Evolutionary conservation across 2,797 vertebrate genomes (phyloP).

Genomic region (Acanthiza pusilla): DNA sequence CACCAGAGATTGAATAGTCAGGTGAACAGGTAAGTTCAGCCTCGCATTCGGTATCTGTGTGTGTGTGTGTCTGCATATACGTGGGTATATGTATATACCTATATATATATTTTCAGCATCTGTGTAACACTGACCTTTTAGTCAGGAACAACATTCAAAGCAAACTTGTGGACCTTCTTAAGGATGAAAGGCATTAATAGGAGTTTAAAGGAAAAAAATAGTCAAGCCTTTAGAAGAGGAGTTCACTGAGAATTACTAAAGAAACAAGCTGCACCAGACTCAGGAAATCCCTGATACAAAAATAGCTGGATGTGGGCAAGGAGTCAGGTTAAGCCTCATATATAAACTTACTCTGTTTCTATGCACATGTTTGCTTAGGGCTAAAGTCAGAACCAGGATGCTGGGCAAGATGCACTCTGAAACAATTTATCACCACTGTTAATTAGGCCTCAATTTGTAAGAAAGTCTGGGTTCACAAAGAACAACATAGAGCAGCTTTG

Average conservation of each 20-base stretch:
- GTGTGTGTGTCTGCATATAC: rapidly evolving
- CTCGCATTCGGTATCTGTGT: rapidly evolving
- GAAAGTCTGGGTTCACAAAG: background rate
- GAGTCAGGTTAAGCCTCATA: background rate
- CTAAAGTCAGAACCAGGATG: background rate
- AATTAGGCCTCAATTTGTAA: background rate
- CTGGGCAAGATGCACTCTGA: background rate
- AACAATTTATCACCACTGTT: background rate
- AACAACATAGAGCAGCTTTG: background rate
- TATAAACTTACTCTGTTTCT: background rate
- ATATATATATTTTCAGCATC: background rate
- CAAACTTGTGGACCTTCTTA: background rate
- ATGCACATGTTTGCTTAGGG: background rate
- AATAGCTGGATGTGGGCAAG: background rate
- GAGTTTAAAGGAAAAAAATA: background rate
- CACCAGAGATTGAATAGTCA: background rate
- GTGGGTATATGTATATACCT: rapidly evolving
- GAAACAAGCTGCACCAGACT: background rate
- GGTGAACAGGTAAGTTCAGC: background rate
- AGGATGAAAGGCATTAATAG: background rate
- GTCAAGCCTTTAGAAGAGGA: background rate
- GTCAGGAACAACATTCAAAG: background rate
- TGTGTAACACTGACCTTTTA: background rate
- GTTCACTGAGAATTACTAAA: background rate
- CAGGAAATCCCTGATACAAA: background rate